phyloP scores from a whole-genome alignment of 2,797 vertebrate genomes.

The Huso huso region DNA sequence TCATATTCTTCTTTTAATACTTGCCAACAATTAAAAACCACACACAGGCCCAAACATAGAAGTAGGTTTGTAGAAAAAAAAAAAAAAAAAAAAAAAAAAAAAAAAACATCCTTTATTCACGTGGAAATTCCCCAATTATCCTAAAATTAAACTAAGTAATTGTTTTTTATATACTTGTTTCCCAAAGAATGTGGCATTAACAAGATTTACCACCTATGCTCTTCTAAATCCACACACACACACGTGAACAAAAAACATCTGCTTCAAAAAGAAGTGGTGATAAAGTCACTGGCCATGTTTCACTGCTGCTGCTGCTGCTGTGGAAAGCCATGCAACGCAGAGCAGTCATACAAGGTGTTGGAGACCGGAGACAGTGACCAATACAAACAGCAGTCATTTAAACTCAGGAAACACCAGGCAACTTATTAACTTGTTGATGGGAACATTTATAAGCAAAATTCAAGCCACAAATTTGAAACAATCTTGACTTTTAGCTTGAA shows the following conservation, averaged over 20 bases:
- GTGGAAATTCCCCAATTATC: conserved; percentile 80
- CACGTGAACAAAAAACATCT: conserved; percentile 5
- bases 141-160: conserved; percentile 63
- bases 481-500: no score
- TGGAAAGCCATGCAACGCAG: no score
- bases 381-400: no score
- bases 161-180: conserved; percentile 67
- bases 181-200: conserved; percentile 66
- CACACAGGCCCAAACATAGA: conserved; percentile 36
- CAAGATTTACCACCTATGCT: conserved; percentile 55
- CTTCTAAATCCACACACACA: conserved; percentile 21
- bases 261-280: background rate
- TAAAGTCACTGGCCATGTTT: no score
- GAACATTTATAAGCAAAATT: no score
- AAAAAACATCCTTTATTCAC: conserved; percentile 49
- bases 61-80: conserved; percentile 37
- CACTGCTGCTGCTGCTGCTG: no score
- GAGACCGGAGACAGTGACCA: no score
- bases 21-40: conserved; percentile 30
- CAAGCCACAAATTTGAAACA: no score
- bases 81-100: conserved; percentile 37
- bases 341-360: no score
- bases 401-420: no score
- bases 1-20: conserved; percentile 6
- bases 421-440: no score